Conservation (phyloP, 2,888 invertebrate species). For the Tenthredo mesomela region DNA sequence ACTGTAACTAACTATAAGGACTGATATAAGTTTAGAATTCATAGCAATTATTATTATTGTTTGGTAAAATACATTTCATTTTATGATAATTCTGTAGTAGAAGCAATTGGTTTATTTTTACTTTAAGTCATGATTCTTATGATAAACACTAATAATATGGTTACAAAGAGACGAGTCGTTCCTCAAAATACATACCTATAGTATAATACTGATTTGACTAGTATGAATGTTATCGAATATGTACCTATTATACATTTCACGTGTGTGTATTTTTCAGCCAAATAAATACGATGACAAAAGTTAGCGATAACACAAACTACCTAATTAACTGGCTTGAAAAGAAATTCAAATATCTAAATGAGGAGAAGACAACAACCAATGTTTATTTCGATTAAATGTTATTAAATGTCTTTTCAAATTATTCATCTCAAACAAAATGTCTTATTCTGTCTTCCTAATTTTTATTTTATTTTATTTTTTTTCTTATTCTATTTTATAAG, state of each 20-base stretch:
- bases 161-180: not conserved
- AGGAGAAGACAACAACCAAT: not conserved
- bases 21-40: conserved; percentile 15
- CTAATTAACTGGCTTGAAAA: conserved; percentile 11
- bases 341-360: not conserved
- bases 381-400: not conserved
- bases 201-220: not conserved
- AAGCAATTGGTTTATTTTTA: not conserved
- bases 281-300: conserved; percentile 25
- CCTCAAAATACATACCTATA: not conserved
- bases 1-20: conserved; percentile 8
- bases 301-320: not conserved
- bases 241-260: not conserved
- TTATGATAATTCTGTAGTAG: not conserved
- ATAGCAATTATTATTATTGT: conserved; percentile 26
- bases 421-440: not conserved
- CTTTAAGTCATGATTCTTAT: not conserved
- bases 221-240: not conserved
- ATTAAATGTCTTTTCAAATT: not conserved
- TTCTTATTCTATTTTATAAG: conserved; percentile 1
- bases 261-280: conserved; percentile 14
- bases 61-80: not conserved
- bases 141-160: not conserved
- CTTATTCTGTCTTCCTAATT: not conserved
- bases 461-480: too few species aligned